These are phyloP conservation scores for Crambe crambe DNA, from an alignment of 37 sponge, comb jelly and placozoan species.

Conservation along the genomic window DNA sequence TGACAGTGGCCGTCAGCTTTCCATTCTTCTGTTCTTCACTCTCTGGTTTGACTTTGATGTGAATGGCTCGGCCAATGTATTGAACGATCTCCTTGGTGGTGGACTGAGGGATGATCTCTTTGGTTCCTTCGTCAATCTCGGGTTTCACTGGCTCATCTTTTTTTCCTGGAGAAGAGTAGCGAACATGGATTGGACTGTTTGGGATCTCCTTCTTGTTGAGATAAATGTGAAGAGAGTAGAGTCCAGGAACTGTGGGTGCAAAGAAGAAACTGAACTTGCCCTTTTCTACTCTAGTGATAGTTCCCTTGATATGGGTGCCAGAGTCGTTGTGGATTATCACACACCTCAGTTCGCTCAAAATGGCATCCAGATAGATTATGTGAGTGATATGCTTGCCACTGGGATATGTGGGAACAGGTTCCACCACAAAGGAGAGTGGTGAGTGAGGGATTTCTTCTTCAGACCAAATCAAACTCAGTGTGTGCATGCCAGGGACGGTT, in stretches of 20 bases:
- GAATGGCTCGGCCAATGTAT: constrained; percentile 20
- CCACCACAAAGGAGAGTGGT: constrained; percentile 57
- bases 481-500: constrained; percentile 60
- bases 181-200: constrained; percentile 41
- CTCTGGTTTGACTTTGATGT: constrained; percentile 27
- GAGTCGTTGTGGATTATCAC: constrained; percentile 44
- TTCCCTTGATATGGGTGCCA: constrained; percentile 42
- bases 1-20: constrained; percentile 31
- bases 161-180: constrained; percentile 21
- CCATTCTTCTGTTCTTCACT: constrained; percentile 19
- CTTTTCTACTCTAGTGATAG: constrained; percentile 36
- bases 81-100: constrained; percentile 13
- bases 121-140: constrained; percentile 2
- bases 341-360: constrained; percentile 38
- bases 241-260: constrained; percentile 44
- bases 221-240: constrained; percentile 28
- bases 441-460: constrained; percentile 54
- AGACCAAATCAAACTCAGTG: constrained; percentile 43
- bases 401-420: constrained; percentile 6
- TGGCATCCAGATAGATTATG: constrained; percentile 34
- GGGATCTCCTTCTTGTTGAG: constrained; percentile 17
- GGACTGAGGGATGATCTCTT: no score
- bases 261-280: constrained; percentile 36
- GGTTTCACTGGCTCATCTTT: constrained; percentile 10
- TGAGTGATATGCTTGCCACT: constrained; percentile 31